Conservation (phyloP, 2,113 vertebrate species). For the Vulpes lagopus region DNA sequence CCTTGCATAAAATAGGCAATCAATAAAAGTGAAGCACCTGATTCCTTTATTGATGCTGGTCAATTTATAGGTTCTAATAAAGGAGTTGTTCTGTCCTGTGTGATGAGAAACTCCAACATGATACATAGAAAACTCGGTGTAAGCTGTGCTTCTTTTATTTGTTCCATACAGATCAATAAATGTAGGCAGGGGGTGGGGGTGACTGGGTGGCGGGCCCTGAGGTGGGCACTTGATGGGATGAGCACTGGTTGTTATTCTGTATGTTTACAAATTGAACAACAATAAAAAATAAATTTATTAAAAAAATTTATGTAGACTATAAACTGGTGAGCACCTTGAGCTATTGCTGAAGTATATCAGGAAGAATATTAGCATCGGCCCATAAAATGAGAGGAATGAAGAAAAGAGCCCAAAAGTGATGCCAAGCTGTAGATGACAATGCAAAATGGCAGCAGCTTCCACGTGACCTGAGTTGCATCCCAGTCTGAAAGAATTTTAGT, state of each 20-base stretch:
- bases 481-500: not conserved
- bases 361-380: not conserved
- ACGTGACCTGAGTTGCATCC: rapidly evolving
- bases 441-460: not conserved
- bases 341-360: not conserved
- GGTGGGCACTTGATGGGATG: no score
- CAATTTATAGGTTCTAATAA: not conserved
- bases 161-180: not conserved
- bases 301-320: not conserved
- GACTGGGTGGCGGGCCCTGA: no score
- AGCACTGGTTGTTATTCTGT: no score
- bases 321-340: not conserved
- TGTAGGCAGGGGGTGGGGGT: no score
- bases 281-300: no score
- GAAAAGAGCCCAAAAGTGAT: not conserved
- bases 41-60: not conserved
- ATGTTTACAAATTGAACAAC: no score
- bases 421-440: not conserved
- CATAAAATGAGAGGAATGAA: not conserved
- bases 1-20: not conserved
- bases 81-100: not conserved
- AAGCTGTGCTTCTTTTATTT: not conserved
- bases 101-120: not conserved
- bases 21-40: not conserved
- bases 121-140: not conserved